A percentile compares a stretch with the other conserved stretches of the same genome.
phyloP scores from a whole-genome alignment of 2,888 invertebrate genomes.

The Netelia fuscicornis region DNA sequence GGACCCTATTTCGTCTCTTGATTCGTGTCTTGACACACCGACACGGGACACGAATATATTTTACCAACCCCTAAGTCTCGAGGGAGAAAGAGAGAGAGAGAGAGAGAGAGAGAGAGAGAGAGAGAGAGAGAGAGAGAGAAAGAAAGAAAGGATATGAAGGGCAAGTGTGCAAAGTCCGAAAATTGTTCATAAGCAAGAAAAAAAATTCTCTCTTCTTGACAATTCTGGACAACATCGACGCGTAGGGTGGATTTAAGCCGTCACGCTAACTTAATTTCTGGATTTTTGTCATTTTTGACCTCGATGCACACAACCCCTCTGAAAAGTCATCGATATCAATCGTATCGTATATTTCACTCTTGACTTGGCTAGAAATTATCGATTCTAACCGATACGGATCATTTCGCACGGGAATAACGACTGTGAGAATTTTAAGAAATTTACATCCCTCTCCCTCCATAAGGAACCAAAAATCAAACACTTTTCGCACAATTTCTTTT shows the following conservation, averaged over 20 bases:
- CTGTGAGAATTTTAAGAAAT: constrained; percentile 31
- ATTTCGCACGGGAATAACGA: background rate
- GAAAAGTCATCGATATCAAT: background rate
- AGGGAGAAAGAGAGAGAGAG: too few species aligned
- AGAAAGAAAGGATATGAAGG: constrained; percentile 20
- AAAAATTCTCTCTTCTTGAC: background rate
- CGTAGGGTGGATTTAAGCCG: constrained; percentile 62
- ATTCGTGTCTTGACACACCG: background rate
- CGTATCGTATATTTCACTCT: constrained; percentile 42
- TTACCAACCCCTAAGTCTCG: too few species aligned
- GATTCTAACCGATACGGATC: constrained; percentile 12
- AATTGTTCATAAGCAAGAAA: constrained; percentile 10
- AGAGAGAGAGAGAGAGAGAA: too few species aligned
- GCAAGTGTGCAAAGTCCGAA: constrained; percentile 17
- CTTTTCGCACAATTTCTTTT: background rate
- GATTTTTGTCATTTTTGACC: constrained; percentile 5
- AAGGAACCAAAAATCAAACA: background rate
- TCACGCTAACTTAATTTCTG: constrained; percentile 61
- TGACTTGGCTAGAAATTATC: constrained; percentile 39
- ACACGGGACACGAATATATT: constrained; percentile 7
- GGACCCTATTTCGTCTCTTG: constrained; percentile 31
- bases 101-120: too few species aligned
- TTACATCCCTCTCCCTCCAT: background rate
- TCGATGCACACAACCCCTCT: background rate
- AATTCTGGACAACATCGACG: constrained; percentile 2